These are phyloP conservation scores for Anastatus disparis DNA, from an alignment of 1,140 invertebrate species.

Conservation along the genomic window DNA sequence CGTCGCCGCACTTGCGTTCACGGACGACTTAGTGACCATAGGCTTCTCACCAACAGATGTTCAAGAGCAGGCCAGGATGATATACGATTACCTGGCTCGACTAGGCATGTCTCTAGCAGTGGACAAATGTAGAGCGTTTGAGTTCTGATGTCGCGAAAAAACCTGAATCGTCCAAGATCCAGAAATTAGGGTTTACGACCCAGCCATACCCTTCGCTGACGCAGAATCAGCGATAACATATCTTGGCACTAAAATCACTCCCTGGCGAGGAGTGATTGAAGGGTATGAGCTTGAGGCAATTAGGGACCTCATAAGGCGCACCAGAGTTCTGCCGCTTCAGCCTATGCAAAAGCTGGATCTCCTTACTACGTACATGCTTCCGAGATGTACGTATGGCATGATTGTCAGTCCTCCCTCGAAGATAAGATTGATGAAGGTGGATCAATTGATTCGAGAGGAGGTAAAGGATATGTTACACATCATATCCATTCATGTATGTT, in stretches of 20 bases:
- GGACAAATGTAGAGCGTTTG: slow-evolving; percentile 53
- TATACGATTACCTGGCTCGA: slow-evolving; percentile 21
- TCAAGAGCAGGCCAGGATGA: slow-evolving; percentile 22
- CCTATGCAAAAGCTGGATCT: slow-evolving; percentile 2
- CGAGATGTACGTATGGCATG: not conserved
- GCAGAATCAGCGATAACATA: not conserved
- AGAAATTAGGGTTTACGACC: not conserved
- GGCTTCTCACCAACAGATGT: slow-evolving; percentile 46
- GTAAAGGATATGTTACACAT: not conserved
- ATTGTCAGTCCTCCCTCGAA: not conserved
- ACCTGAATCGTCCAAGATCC: not conserved
- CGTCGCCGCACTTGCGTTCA: slow-evolving; percentile 55
- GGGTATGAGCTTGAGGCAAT: not conserved
- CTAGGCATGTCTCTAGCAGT: slow-evolving; percentile 53
- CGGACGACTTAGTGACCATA: slow-evolving; percentile 60
- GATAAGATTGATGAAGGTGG: not conserved
- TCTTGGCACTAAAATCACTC: not conserved
- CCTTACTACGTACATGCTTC: not conserved
- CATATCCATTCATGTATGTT: not conserved
- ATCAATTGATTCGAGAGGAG: not conserved
- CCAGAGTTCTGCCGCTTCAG: not conserved
- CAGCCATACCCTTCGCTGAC: not conserved
- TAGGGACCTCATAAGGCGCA: not conserved
- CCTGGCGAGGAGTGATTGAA: not conserved
- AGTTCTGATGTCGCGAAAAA: slow-evolving; percentile 46